These are phyloP conservation scores for Peribatodes rhomboidaria DNA, from an alignment of 2,888 invertebrate species.

Conservation along the genomic window DNA sequence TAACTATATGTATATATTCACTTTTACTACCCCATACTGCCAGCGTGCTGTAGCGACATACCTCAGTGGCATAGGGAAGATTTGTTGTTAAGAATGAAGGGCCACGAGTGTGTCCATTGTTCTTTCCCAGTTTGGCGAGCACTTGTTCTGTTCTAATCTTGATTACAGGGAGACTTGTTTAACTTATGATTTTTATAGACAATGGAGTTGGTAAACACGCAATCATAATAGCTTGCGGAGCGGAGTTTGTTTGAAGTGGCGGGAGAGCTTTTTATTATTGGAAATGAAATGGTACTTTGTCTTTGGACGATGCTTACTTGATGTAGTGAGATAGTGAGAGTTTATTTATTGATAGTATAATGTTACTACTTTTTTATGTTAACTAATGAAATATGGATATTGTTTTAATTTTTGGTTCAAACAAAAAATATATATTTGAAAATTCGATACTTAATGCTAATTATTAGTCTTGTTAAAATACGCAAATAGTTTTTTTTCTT, in stretches of 20 bases:
- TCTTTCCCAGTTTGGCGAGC: conserved; percentile 79
- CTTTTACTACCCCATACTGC: conserved; percentile 31
- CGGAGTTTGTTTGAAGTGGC: conserved; percentile 32
- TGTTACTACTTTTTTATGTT: too few relatives aligned
- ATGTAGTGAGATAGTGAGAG: neutral
- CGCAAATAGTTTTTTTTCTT: too few relatives aligned
- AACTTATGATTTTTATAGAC: conserved; percentile 51
- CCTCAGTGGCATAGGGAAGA: conserved; percentile 66
- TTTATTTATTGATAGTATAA: too few relatives aligned
- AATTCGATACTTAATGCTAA: too few relatives aligned
- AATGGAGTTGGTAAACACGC: conserved; percentile 48
- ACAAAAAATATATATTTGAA: too few relatives aligned
- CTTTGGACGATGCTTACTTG: neutral
- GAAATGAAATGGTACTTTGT: conserved; percentile 20
- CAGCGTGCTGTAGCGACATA: neutral
- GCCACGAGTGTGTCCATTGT: conserved; percentile 78
- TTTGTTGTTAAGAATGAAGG: conserved; percentile 81
- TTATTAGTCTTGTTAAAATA: too few relatives aligned
- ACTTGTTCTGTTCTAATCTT: conserved; percentile 80
- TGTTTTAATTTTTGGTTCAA: too few relatives aligned
- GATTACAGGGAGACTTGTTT: conserved; percentile 66
- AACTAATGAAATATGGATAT: too few relatives aligned
- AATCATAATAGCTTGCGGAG: conserved; percentile 38
- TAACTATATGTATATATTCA: too few relatives aligned
- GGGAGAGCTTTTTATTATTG: conserved; percentile 24